A percentile compares a stretch with the other conserved stretches of the same genome.
phyloP scores from a whole-genome alignment of 2,113 vertebrate genomes.

The Dasyprocta punctata region DNA sequence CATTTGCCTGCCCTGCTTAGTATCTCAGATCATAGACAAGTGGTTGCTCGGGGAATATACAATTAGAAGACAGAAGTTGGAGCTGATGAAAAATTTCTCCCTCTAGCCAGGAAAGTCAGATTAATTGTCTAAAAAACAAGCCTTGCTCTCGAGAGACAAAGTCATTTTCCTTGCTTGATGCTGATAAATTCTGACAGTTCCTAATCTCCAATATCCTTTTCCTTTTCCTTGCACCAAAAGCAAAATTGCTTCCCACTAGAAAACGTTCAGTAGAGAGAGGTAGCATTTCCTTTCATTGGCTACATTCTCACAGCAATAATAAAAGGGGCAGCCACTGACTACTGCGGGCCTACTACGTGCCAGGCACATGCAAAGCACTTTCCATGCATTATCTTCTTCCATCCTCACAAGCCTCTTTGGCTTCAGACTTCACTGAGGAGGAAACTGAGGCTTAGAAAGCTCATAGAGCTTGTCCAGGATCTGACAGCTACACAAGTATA shows the following conservation, averaged over 20 bases:
- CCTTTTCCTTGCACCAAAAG: not conserved
- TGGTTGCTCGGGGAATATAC: not conserved
- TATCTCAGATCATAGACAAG: not conserved
- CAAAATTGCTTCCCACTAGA: not conserved
- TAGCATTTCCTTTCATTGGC: not conserved
- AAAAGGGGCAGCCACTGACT: not conserved
- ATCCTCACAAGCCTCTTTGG: rapidly evolving
- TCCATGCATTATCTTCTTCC: rapidly evolving
- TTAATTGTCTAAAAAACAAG: not conserved
- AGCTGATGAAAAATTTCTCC: conserved; percentile 4
- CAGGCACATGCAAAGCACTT: not conserved
- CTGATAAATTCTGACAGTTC: conserved; percentile 35
- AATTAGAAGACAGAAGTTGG: not conserved
- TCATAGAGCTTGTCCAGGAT: not conserved
- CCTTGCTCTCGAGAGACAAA: not conserved
- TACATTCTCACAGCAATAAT: not conserved
- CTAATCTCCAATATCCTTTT: conserved; percentile 27
- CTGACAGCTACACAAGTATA: not conserved
- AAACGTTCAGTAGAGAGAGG: not conserved
- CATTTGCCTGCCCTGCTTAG: not conserved
- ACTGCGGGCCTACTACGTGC: not conserved
- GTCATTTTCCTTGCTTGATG: conserved; percentile 36
- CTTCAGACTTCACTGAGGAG: not conserved
- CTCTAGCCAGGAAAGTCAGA: not conserved
- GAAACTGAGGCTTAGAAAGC: not conserved